These are phyloP conservation scores for Seladonia tumulorum DNA, from an alignment of 2,888 invertebrate species.

Conservation along the genomic window DNA sequence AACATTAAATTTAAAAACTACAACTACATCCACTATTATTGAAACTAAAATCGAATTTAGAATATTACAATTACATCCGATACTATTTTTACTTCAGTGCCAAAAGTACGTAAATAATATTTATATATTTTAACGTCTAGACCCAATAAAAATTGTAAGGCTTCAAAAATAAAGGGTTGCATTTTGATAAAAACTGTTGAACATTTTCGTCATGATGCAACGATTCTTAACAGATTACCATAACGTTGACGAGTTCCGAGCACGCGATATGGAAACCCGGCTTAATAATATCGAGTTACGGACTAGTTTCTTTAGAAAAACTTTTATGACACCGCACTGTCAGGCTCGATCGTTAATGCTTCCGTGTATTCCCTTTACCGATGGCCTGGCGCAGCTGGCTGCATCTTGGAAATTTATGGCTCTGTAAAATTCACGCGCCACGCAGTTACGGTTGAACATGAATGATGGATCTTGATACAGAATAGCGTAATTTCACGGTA, in stretches of 20 bases:
- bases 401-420: constrained; percentile 44
- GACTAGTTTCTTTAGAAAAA: constrained; percentile 29
- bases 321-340: constrained; percentile 1
- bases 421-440: constrained; percentile 20
- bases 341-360: constrained; percentile 37
- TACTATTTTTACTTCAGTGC: neutral
- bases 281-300: constrained; percentile 20
- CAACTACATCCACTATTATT: neutral
- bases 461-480: constrained; percentile 20
- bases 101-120: too few species aligned
- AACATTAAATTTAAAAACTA: neutral
- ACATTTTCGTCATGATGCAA: neutral
- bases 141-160: neutral
- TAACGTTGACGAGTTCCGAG: neutral
- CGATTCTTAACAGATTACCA: neutral
- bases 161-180: neutral
- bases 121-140: too few species aligned
- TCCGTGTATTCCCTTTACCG: constrained; percentile 34
- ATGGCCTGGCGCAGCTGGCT: constrained; percentile 9
- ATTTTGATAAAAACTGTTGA: neutral
- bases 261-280: neutral
- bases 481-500: neutral
- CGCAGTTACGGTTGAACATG: constrained; percentile 10
- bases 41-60: neutral
- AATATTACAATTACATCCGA: neutral